phyloP scores from a whole-genome alignment of 2,797 vertebrate genomes.

The Pterois miles region DNA sequence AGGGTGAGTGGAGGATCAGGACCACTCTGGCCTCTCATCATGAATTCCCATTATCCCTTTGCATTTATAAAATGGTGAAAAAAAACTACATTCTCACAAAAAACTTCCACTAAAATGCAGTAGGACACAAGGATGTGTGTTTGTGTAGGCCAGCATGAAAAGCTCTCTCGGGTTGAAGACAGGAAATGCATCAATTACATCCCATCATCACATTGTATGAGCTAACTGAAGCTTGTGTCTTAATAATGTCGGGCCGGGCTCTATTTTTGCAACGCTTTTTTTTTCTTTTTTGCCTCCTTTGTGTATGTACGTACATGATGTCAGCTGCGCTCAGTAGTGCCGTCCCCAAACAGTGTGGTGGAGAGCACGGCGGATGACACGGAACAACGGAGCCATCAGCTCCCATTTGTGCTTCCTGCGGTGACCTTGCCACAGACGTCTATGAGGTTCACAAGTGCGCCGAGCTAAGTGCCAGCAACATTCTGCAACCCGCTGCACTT shows the following conservation, averaged over 20 bases:
- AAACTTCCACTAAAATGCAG: slow-evolving; percentile 46
- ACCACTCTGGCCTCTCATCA: slow-evolving; percentile 72
- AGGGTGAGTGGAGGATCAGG: slow-evolving; percentile 69
- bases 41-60: slow-evolving; percentile 59
- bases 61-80: slow-evolving; percentile 28
- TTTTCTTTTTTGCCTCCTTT: slow-evolving; percentile 62
- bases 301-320: slow-evolving; percentile 66
- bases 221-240: slow-evolving; percentile 83
- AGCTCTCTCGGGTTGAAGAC: slow-evolving; percentile 45
- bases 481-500: slow-evolving; percentile 78
- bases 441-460: slow-evolving; percentile 67
- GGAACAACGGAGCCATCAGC: slow-evolving; percentile 80
- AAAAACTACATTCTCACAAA: slow-evolving; percentile 12
- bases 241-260: slow-evolving; percentile 62
- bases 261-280: slow-evolving; percentile 62
- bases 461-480: slow-evolving; percentile 73
- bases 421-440: slow-evolving; percentile 79
- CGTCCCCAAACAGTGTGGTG: slow-evolving; percentile 61
- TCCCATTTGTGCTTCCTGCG: slow-evolving; percentile 78
- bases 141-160: slow-evolving; percentile 49
- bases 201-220: slow-evolving; percentile 74
- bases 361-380: slow-evolving; percentile 73
- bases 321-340: slow-evolving; percentile 76
- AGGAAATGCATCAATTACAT: slow-evolving; percentile 68
- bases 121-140: slow-evolving; percentile 35